These are phyloP conservation scores for Sialis lutaria DNA, from an alignment of 2,888 invertebrate genomes.

Conservation along the genomic window DNA sequence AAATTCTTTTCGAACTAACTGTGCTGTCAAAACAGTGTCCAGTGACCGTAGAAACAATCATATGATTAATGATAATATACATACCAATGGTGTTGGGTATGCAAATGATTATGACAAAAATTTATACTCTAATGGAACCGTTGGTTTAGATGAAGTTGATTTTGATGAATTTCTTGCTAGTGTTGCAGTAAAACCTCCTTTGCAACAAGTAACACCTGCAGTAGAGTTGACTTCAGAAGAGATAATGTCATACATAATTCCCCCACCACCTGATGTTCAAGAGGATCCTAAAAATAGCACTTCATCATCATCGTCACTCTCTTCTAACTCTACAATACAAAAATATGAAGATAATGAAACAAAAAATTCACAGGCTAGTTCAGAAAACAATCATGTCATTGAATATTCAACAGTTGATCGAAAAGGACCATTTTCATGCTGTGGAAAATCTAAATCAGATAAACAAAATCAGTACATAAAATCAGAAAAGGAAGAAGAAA, in stretches of 20 bases:
- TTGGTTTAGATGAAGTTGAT: constrained; percentile 34
- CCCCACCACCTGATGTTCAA: constrained; percentile 45
- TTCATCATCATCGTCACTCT: constrained; percentile 3
- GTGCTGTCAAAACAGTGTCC: background rate
- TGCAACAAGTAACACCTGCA: constrained; percentile 52
- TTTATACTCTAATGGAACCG: constrained; percentile 20
- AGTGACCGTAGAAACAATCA: background rate
- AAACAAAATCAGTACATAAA: constrained; percentile 30
- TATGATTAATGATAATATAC: constrained; percentile 17
- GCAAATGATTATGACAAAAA: constrained; percentile 15
- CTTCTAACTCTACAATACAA: constrained; percentile 2
- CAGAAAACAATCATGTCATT: constrained; percentile 27
- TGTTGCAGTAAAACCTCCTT: constrained; percentile 67
- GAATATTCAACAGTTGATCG: constrained; percentile 57
- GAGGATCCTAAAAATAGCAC: constrained; percentile 6
- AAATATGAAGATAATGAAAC: constrained; percentile 27
- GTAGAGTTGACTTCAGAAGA: constrained; percentile 67
- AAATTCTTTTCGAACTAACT: constrained; percentile 13
- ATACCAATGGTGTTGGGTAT: background rate
- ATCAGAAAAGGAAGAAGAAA: constrained; percentile 24
- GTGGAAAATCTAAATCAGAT: constrained; percentile 38
- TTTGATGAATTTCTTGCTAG: constrained; percentile 72
- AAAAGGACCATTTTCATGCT: constrained; percentile 55
- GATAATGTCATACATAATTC: constrained; percentile 71
- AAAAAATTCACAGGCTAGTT: constrained; percentile 28